Evolutionary conservation across 1,140 invertebrate species (phyloP), one percentile per base, ranked within the genome.

Genomic region (Eubasilissa regina): DNA sequence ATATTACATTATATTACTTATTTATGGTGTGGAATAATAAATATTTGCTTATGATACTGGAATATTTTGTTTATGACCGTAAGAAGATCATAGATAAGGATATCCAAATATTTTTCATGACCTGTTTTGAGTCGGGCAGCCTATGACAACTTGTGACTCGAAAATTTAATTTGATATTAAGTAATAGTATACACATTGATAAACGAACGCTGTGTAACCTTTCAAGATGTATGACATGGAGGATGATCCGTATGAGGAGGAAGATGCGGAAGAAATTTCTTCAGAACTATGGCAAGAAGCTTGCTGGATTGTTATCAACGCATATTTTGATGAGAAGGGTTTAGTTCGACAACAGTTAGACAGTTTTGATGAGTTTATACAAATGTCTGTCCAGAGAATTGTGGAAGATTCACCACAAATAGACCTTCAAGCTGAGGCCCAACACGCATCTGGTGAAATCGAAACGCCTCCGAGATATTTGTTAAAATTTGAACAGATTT

Each of bases 231-330:
- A 89, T 83, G 88, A 89, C 43, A 86, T 86, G 11, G 89, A 89
- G 85, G 89, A 89, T 78, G 93, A 94, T 85, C 91, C 92, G 85
- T 94, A 92, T 86, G 93, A 94, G 75, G 94, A 94, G 84, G 94
- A 95, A 83, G 94, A 96, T 83, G 91, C 91, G 12, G 95, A 96
- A 86, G 97, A 98, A 89, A 97, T 99, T 84, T 97, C 97, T 12
- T 94, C 96, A 13, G 97, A 98, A 85, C 89, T 98, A 75, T 99
- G 97, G 97, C 97, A 99, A 89, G 98, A 99, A 91, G 98, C 98
- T n/a, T 99, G 98, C 85, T 99, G 98, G 98, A 98, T 99, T 86
- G 98, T 99, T 55, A 99, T 99, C 84, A 98, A 97, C 85, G 97
- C 98, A 3, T 99, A 99, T 89, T 99, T 99, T 89, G 98, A 99